phyloP scores from a whole-genome alignment of 2,888 invertebrate genomes.

The Hipparchia semele region DNA sequence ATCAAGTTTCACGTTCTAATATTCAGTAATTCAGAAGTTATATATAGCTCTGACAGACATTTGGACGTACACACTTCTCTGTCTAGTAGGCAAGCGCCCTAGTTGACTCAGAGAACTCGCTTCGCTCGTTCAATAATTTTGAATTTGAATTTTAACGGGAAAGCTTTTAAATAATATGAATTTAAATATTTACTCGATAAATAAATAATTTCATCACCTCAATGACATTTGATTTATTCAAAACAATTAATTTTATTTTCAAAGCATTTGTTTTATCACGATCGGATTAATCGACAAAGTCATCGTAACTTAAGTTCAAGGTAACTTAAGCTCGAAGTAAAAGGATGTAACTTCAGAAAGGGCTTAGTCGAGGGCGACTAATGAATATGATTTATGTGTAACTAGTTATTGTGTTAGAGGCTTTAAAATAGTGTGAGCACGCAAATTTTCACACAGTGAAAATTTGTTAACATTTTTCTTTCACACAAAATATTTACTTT shows the following conservation, averaged over 20 bases:
- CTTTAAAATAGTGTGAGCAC: slow-evolving; percentile 10
- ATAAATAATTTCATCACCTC: slow-evolving; percentile 7
- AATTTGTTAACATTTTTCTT: slow-evolving; percentile 18
- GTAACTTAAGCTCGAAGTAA: slow-evolving; percentile 9
- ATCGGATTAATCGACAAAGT: slow-evolving; percentile 21
- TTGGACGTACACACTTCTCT: too few species aligned
- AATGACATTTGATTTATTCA: slow-evolving; percentile 13
- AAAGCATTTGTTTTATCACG: slow-evolving; percentile 20
- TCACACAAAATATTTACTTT: neutral
- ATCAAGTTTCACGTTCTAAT: too few species aligned
- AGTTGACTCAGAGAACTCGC: too few species aligned
- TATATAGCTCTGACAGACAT: too few species aligned
- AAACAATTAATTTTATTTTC: slow-evolving; percentile 13
- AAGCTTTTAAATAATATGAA: neutral
- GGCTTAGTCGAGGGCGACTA: slow-evolving; percentile 5
- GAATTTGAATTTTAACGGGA: neutral
- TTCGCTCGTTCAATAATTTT: too few species aligned
- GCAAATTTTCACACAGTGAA: slow-evolving; percentile 3
- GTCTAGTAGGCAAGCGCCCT: too few species aligned
- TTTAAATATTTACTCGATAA: neutral
- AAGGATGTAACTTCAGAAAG: slow-evolving; percentile 22
- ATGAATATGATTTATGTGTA: slow-evolving; percentile 9
- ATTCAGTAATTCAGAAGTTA: too few species aligned
- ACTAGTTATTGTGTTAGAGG: neutral
- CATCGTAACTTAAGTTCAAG: slow-evolving; percentile 25